Conservation (phyloP, 2,888 invertebrate species). For the Pherbina coryleti region DNA sequence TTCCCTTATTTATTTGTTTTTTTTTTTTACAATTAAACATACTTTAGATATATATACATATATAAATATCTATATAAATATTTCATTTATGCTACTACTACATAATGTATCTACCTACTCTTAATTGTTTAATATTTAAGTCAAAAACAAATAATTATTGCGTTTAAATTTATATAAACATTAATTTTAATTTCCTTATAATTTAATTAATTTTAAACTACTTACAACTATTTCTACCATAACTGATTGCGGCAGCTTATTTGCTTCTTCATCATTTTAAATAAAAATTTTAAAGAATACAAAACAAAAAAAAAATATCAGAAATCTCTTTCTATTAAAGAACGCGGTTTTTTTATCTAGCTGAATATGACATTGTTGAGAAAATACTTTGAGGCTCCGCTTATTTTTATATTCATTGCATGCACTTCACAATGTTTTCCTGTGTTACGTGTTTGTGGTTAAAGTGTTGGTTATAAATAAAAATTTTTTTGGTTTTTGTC, state of each 20-base stretch:
- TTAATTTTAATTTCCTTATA: conserved; percentile 13
- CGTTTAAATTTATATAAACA: background rate
- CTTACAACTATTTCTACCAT: background rate
- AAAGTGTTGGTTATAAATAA: too few species aligned
- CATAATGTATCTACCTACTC: conserved; percentile 48
- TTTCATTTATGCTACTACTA: background rate
- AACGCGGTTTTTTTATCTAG: background rate
- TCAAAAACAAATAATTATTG: background rate
- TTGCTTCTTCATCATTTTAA: conserved; percentile 1
- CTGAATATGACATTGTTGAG: too few species aligned
- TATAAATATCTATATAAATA: background rate
- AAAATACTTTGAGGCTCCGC: too few species aligned
- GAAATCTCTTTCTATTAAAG: background rate
- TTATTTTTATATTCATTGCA: too few species aligned
- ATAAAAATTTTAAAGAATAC: background rate
- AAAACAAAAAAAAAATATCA: background rate
- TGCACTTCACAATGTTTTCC: too few species aligned
- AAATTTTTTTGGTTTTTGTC: too few species aligned
- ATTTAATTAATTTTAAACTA: conserved; percentile 8
- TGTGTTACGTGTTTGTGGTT: too few species aligned
- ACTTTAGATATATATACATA: background rate
- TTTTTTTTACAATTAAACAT: background rate
- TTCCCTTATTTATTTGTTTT: conserved; percentile 41
- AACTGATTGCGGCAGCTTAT: background rate
- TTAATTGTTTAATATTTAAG: conserved; percentile 9